A percentile compares a stretch with the other conserved stretches of the same genome.
phyloP scores from a whole-genome alignment of 1,140 invertebrate species.

The Drosophila malerkotliana region DNA sequence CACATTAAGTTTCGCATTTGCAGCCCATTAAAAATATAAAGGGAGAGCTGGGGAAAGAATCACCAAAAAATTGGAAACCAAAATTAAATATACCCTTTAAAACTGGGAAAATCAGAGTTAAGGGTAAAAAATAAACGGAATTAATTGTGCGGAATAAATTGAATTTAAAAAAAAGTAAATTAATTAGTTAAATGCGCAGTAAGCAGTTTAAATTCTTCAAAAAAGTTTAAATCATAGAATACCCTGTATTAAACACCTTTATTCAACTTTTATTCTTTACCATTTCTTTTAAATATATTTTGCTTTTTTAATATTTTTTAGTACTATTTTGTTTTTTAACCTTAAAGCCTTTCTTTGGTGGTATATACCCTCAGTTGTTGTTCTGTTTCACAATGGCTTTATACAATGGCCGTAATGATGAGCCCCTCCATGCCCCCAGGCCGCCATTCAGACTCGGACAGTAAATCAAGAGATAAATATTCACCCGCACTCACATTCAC shows the following conservation, averaged over 20 bases:
- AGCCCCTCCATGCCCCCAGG: constrained; percentile 15
- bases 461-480: constrained; percentile 80
- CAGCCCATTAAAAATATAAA: constrained; percentile 57
- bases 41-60: constrained; percentile 1
- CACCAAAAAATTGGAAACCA: background rate
- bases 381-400: constrained; percentile 12
- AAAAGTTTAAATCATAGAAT: background rate
- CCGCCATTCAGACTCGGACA: constrained; percentile 34
- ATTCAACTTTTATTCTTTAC: background rate
- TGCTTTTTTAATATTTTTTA: background rate
- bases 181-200: constrained; percentile 3
- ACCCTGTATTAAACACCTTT: background rate
- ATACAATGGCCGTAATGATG: constrained; percentile 51
- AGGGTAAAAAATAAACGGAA: too few relatives aligned
- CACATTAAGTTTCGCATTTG: constrained; percentile 75
- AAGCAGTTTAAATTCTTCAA: background rate
- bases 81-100: background rate
- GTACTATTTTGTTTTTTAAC: background rate
- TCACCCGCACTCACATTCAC: constrained; percentile 17
- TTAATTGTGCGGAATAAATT: constrained; percentile 2
- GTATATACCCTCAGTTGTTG: constrained; percentile 8
- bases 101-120: background rate
- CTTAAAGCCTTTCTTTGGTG: background rate
- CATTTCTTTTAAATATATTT: background rate
- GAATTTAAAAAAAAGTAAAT: background rate